Evolutionary conservation across 2,797 vertebrate genomes (phyloP), one percentile per base, ranked within the genome.

Genomic region (Toxotes lorentzi): DNA sequence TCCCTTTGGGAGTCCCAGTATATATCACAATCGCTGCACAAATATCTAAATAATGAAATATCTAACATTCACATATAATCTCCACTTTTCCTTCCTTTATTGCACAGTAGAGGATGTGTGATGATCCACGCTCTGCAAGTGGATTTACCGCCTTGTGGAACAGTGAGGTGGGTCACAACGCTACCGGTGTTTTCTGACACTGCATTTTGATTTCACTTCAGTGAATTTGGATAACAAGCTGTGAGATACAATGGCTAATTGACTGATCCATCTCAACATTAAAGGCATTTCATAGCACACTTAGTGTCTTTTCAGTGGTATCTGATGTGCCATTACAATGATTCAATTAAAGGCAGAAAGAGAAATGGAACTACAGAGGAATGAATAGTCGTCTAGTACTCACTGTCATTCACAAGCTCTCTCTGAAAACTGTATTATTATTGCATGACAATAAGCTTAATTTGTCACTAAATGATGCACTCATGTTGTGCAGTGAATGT

Each of bases 191-290:
- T 91, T 91, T 89, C 85, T 85, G 84, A 89, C 76, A 79, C 84
- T 85, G 76, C 69, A 71, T 87, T 91, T 86, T 87, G 84, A 91
- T 88, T 90, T 90, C 82, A 86, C 86, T 90, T 76, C 48, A 45
- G 84, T 76, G 78, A 80, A 84, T 89, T 66, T 90, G 78, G 92
- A 89, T 73, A 53, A 79, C 79, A 78, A 11, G 21, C 88, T 84
- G 86, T 72, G 80, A 86, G 80, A 84, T 72, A 91, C 84, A 90
- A 91, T 84, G 70, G 85, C 81, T 91, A 91, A 93, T 92, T 91
- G 89, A 78, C 78, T 85, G 84, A 90, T 89, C 83, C 80, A 79
- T 87, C 80, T 88, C 38, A 10, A 84, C 89, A 88, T 92, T 89
- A 87, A 88, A 89, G 80, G 78, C 88, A 85, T 91, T 91, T 91